These are phyloP conservation scores for Platyrinchus mystaceus DNA, from an alignment of 2,797 vertebrate genomes.

Conservation along the genomic window DNA sequence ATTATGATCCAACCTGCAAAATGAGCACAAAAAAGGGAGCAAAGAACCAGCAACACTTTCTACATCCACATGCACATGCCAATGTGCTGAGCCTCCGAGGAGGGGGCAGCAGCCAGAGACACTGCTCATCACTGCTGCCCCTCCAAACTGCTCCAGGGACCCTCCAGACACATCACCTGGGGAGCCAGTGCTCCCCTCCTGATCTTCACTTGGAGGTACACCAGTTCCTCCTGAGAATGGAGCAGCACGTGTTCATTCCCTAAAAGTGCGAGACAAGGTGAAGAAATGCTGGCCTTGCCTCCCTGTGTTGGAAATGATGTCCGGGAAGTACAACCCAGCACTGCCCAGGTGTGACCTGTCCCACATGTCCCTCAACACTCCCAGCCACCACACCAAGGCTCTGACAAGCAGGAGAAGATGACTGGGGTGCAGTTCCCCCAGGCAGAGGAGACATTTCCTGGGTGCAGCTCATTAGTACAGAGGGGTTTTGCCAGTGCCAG, in stretches of 20 bases:
- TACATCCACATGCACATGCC: too few species aligned
- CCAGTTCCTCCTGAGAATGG: background rate
- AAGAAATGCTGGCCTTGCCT: background rate
- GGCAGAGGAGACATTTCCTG: background rate
- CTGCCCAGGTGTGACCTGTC: background rate
- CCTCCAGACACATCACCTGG: background rate
- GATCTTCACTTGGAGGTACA: background rate
- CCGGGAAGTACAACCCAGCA: accelerated
- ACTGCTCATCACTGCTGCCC: background rate
- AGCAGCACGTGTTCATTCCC: accelerated
- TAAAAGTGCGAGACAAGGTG: accelerated
- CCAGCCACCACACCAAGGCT: background rate
- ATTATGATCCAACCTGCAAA: background rate
- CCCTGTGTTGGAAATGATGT: accelerated
- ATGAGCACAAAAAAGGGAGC: background rate
- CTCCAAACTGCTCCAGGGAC: background rate
- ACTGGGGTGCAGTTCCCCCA: background rate
- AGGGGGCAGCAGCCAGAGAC: background rate
- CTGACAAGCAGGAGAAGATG: background rate
- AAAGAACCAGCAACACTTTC: background rate
- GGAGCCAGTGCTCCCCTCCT: background rate
- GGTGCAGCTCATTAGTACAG: background rate
- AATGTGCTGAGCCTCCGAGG: accelerated
- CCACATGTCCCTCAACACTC: accelerated
- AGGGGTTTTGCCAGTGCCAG: background rate